Conservation (phyloP, 2,113 vertebrate species). For the Origma solitaria region DNA sequence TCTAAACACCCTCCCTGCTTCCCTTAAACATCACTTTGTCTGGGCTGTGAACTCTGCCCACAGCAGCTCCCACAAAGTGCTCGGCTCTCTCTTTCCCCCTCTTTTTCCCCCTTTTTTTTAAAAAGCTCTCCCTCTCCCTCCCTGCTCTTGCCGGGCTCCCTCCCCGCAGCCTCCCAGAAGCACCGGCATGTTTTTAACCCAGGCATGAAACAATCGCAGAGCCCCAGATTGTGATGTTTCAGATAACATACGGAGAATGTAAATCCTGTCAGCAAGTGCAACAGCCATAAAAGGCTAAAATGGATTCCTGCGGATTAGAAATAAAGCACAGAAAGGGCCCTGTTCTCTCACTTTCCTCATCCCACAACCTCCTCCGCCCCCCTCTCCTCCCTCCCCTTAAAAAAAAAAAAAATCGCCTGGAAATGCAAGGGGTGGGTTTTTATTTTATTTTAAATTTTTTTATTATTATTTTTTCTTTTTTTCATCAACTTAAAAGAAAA, state of each 20-base stretch:
- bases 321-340: slow-evolving; percentile 74
- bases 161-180: slow-evolving; percentile 53
- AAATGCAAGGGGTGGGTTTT: slow-evolving; percentile 46
- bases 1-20: neutral
- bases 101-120: neutral
- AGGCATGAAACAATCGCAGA: slow-evolving; percentile 48
- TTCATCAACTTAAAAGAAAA: slow-evolving; percentile 79
- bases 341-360: slow-evolving; percentile 69
- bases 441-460: too few relatives aligned
- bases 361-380: slow-evolving; percentile 42
- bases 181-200: slow-evolving; percentile 56
- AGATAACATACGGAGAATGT: slow-evolving; percentile 69
- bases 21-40: slow-evolving; percentile 35
- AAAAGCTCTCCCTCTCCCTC: neutral
- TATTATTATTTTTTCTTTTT: neutral
- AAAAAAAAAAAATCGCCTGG: slow-evolving; percentile 59
- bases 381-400: slow-evolving; percentile 8
- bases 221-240: slow-evolving; percentile 52
- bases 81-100: neutral
- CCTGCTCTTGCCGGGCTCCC: neutral
- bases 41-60: slow-evolving; percentile 33
- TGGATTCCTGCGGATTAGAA: slow-evolving; percentile 74
- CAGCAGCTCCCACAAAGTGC: slow-evolving; percentile 11
- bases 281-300: slow-evolving; percentile 73
- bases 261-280: slow-evolving; percentile 76